Percentiles rank a stretch among this genome's conserved stretches.
Conservation (phyloP, 2,888 invertebrate species). For the Lypha dubia region DNA sequence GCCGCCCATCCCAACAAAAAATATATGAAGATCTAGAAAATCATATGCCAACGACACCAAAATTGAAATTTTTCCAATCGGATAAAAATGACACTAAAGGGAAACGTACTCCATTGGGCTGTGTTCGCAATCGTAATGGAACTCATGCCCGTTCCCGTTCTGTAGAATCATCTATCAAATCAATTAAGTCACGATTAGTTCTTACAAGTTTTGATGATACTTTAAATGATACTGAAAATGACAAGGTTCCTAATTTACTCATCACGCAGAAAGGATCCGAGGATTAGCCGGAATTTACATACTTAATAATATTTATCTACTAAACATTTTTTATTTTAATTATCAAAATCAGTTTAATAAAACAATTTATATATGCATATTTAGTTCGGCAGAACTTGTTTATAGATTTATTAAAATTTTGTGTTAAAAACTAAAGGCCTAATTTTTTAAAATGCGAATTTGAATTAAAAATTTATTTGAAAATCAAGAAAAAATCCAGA, state of each 20-base stretch:
- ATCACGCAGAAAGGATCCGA: constrained; percentile 20
- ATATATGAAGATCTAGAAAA: constrained; percentile 78
- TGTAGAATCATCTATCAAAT: constrained; percentile 75
- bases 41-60: constrained; percentile 68
- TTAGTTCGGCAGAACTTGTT: no score
- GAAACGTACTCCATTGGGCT: constrained; percentile 79
- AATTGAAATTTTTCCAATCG: constrained; percentile 44
- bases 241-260: constrained; percentile 10
- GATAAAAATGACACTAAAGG: constrained; percentile 24
- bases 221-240: constrained; percentile 70
- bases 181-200: constrained; percentile 75
- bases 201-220: constrained; percentile 78
- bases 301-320: background rate
- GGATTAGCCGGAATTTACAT: constrained; percentile 40
- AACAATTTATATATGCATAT: no score
- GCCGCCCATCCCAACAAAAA: constrained; percentile 67
- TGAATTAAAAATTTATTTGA: no score
- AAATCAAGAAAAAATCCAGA: no score
- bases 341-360: no score
- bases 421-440: no score
- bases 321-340: no score
- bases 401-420: no score
- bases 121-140: constrained; percentile 79
- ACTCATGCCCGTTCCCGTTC: constrained; percentile 78
- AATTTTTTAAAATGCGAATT: no score